Conservation (phyloP, 2,888 invertebrate species). For the Theretra japonica region DNA sequence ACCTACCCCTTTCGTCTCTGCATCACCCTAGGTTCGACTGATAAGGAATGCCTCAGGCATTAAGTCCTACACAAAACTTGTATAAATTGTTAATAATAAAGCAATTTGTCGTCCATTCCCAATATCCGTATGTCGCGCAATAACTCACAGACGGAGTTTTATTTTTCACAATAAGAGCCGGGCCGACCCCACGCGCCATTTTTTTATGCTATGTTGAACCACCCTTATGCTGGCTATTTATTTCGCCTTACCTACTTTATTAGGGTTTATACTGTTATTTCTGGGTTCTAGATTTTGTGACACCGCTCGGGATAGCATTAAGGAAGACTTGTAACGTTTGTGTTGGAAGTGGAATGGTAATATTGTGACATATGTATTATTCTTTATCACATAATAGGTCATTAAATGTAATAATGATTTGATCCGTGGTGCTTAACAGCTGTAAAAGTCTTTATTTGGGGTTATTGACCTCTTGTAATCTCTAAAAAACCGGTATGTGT, state of each 20-base stretch:
- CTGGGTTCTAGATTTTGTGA: conserved; percentile 7
- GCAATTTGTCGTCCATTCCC: neutral
- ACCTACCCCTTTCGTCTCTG: too few species aligned
- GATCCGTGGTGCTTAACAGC: too few species aligned
- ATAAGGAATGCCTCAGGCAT: too few species aligned
- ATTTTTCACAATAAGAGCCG: conserved; percentile 20
- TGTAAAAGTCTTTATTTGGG: too few species aligned
- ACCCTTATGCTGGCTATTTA: conserved; percentile 18
- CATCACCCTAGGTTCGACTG: too few species aligned
- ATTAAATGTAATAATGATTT: too few species aligned
- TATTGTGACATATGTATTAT: neutral
- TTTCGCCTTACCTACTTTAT: conserved; percentile 9
- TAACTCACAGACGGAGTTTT: neutral
- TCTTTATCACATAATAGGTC: too few species aligned
- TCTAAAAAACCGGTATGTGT: too few species aligned
- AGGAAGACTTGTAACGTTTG: neutral
- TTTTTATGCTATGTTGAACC: conserved; percentile 20
- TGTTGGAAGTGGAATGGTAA: neutral
- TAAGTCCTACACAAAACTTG: too few species aligned
- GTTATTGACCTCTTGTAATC: too few species aligned
- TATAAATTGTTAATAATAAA: too few species aligned
- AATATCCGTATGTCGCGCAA: neutral
- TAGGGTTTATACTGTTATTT: conserved; percentile 32
- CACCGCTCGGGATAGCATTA: neutral
- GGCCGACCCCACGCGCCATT: neutral